Percentiles rank a stretch among this genome's conserved stretches.
phyloP scores from a whole-genome alignment of 1,140 invertebrate genomes.

The Drosophila setifemur region DNA sequence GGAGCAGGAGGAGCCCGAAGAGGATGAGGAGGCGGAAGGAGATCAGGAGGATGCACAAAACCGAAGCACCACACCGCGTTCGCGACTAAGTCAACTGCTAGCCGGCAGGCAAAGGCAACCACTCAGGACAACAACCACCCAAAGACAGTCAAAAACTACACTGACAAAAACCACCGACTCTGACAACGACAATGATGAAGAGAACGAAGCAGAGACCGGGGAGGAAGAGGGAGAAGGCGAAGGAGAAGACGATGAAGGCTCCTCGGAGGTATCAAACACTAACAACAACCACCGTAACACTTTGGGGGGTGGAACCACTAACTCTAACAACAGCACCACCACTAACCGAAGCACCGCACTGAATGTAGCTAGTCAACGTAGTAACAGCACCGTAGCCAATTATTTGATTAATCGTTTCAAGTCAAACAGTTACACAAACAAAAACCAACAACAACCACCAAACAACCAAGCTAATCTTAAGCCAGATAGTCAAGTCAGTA shows the following conservation, averaged over 20 bases:
- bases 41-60: conserved; percentile 12
- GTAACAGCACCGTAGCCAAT: conserved; percentile 79
- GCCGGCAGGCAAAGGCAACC: conserved; percentile 49
- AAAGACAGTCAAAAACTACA: conserved; percentile 2
- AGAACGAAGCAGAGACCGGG: conserved; percentile 1
- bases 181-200: conserved; percentile 9
- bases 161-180: conserved; percentile 7
- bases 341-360: conserved; percentile 37
- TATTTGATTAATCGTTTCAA: conserved; percentile 65
- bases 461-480: conserved; percentile 46
- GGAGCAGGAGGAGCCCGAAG: conserved; percentile 13
- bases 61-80: conserved; percentile 3
- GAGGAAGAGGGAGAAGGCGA: conserved; percentile 23
- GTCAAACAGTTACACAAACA: conserved; percentile 42
- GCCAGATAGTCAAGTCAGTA: conserved; percentile 36
- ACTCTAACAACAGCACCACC: conserved; percentile 24
- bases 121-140: background rate
- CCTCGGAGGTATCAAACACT: conserved; percentile 40
- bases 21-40: conserved; percentile 26
- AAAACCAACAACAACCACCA: conserved; percentile 1
- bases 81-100: conserved; percentile 45
- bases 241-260: conserved; percentile 12
- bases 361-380: conserved; percentile 60
- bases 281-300: conserved; percentile 26
- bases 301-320: conserved; percentile 11